Evolutionary conservation across 2,888 invertebrate genomes (phyloP).

Genomic region (Xylota sylvarum): DNA sequence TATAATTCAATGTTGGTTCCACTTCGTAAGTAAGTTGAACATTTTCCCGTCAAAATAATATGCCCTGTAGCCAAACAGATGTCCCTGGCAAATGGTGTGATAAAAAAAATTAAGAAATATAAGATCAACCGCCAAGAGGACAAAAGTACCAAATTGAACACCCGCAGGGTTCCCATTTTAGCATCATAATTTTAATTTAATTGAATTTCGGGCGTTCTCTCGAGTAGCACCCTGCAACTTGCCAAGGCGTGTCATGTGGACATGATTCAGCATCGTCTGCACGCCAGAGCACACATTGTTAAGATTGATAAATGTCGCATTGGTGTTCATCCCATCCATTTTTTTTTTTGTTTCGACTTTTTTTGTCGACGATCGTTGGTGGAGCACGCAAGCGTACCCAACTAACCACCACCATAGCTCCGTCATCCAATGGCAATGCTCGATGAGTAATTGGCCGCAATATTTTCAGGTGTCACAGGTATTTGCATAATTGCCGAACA

Average conservation of each 20-base stretch:
- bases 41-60: background rate
- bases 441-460: constrained; percentile 69
- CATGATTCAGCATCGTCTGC: constrained; percentile 21
- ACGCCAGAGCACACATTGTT: constrained; percentile 1
- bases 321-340: constrained; percentile 9
- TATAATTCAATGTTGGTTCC: background rate
- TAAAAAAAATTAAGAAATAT: constrained; percentile 1
- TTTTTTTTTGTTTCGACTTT: no score
- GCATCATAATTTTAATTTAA: constrained; percentile 44
- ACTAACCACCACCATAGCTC: background rate
- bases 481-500: constrained; percentile 75
- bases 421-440: constrained; percentile 27
- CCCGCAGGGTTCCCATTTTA: constrained; percentile 45
- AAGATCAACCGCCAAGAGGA: background rate
- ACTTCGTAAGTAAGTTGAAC: background rate
- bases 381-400: constrained; percentile 46
- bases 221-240: constrained; percentile 21
- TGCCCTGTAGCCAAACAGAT: background rate
- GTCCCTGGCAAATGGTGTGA: background rate
- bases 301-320: constrained; percentile 58
- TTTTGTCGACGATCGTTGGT: background rate
- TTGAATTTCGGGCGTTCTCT: constrained; percentile 54
- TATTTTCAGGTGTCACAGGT: constrained; percentile 70
- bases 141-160: background rate
- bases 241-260: constrained; percentile 14